These are phyloP conservation scores for Aphidius ervi DNA, from an alignment of 1,140 invertebrate genomes.

Conservation along the genomic window DNA sequence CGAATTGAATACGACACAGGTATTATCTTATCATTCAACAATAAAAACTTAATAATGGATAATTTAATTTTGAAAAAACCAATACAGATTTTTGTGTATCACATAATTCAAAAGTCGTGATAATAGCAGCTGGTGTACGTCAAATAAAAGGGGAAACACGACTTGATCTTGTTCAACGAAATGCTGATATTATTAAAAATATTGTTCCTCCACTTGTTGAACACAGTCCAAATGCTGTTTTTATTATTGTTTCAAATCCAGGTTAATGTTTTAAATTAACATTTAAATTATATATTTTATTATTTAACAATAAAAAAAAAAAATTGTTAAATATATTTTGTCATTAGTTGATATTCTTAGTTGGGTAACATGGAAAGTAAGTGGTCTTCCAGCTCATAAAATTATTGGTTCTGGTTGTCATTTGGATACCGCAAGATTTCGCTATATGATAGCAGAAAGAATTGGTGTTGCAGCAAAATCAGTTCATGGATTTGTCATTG, in stretches of 20 bases:
- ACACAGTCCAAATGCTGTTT: conserved; percentile 58
- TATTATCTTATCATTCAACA: conserved; percentile 23
- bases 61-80: neutral
- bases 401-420: conserved; percentile 64
- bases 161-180: conserved; percentile 57
- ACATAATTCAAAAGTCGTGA: conserved; percentile 57
- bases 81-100: conserved; percentile 56
- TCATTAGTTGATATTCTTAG: conserved; percentile 60
- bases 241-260: conserved; percentile 62
- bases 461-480: conserved; percentile 56
- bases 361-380: conserved; percentile 66
- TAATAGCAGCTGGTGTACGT: conserved; percentile 59
- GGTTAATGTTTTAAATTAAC: conserved; percentile 39
- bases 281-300: neutral
- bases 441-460: conserved; percentile 56
- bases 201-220: conserved; percentile 57
- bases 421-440: conserved; percentile 62
- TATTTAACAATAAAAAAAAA: neutral
- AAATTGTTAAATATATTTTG: conserved; percentile 1
- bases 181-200: conserved; percentile 59
- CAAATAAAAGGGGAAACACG: conserved; percentile 57
- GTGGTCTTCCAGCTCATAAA: conserved; percentile 58
- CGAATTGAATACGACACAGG: conserved; percentile 55
- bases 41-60: neutral
- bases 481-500: conserved; percentile 60